Evolutionary conservation across 2,888 invertebrate genomes (phyloP).

Genomic region (Bugulina stolonifera): DNA sequence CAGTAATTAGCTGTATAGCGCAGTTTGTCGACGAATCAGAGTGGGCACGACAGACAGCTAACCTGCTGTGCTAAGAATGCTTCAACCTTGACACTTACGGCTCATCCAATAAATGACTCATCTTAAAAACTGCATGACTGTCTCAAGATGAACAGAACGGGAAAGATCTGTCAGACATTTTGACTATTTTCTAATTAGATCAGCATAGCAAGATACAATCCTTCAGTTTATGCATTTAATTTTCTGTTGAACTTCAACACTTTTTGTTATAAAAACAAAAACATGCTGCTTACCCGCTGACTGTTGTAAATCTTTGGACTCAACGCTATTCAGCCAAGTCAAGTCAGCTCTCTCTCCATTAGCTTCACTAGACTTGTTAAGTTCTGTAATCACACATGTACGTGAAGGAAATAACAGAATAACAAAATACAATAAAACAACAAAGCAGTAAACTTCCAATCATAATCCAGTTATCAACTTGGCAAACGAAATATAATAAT

Average conservation of each 20-base stretch:
- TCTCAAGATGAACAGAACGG: background rate
- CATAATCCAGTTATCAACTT: too few relatives aligned
- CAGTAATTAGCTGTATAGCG: background rate
- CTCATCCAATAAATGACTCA: background rate
- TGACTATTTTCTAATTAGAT: background rate
- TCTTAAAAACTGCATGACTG: background rate
- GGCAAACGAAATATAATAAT: too few relatives aligned
- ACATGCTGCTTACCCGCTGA: background rate
- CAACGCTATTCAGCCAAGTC: background rate
- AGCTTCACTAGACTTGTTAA: background rate
- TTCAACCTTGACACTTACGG: background rate
- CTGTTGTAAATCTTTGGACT: background rate
- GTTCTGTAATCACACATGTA: too few relatives aligned
- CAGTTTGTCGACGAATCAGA: background rate
- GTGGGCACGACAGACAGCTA: background rate
- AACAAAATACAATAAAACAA: too few relatives aligned
- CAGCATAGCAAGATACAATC: too few relatives aligned
- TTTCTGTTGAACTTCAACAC: too few relatives aligned
- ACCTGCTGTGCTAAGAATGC: background rate
- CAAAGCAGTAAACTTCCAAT: too few relatives aligned
- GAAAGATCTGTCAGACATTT: background rate
- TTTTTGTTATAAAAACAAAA: too few relatives aligned
- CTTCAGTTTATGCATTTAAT: too few relatives aligned
- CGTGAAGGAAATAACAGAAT: too few relatives aligned
- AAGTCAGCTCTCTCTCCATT: background rate